Base-by-base conservation (phyloP, 1,140 invertebrate genomes). In the Brachystomella parvula region DNA sequence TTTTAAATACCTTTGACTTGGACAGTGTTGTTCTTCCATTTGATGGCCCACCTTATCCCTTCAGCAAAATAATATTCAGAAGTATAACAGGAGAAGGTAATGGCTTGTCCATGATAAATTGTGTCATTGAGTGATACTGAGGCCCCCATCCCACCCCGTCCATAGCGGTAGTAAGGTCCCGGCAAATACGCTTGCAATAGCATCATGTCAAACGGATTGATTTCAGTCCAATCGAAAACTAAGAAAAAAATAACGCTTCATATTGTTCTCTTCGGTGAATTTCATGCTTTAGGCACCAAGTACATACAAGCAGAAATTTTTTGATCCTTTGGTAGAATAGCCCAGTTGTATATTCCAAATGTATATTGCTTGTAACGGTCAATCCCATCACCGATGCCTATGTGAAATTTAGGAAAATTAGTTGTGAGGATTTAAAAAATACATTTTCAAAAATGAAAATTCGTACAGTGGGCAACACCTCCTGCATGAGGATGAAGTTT, bases 371-470 rank as follows among this genome's bases (percentile, higher is more conserved):
- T 62, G 35, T 26, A 35, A 12, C 2, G 3, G 26, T 62, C 60
- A 26, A 62, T 62, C 44, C 60, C 60, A 47, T 62, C 60, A n/a
- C 60, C 60, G 26, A 35, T 17, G 31, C n/a, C n/a, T n/a, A n/a
- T n/a, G n/a, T n/a, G n/a, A n/a, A n/a, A n/a, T n/a, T n/a, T n/a
- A n/a, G n/a, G n/a, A n/a, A n/a, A n/a, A n/a, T n/a, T n/a, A n/a
- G n/a, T n/a, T n/a, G n/a, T n/a, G n/a, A n/a, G n/a, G n/a, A n/a
- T n/a, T n/a, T n/a, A n/a, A n/a, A n/a, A n/a, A n/a, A n/a, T n/a
- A n/a, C n/a, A n/a, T n/a, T n/a, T n/a, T n/a, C n/a, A n/a, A n/a
- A n/a, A n/a, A n/a, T n/a, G n/a, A n/a, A n/a, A n/a, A n/a, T n/a
- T n/a, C n/a, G n/a, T n/a, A n/a, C 60, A 62, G 24, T 47, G 60